phyloP scores from a whole-genome alignment of 1,140 invertebrate species.

The Calephelis virginiensis region DNA sequence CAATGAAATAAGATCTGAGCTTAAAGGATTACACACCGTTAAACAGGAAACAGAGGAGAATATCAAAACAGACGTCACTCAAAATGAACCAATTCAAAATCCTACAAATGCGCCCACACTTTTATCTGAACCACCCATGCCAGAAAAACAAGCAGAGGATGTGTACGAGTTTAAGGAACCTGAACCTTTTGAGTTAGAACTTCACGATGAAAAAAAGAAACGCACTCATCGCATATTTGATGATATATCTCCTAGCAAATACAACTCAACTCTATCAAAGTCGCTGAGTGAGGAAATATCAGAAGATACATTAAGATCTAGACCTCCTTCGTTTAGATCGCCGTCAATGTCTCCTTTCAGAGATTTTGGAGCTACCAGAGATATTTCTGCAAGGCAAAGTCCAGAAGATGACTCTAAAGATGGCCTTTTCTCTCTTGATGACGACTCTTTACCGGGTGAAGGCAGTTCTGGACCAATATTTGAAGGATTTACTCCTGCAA shows the following conservation, averaged over 20 bases:
- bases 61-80: constrained; percentile 65
- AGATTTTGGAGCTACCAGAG: constrained; percentile 58
- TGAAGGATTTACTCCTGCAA: constrained; percentile 76
- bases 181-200: constrained; percentile 90
- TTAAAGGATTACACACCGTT: constrained; percentile 85
- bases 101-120: constrained; percentile 31
- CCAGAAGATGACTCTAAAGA: constrained; percentile 80
- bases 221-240: constrained; percentile 79
- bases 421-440: constrained; percentile 79
- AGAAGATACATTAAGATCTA: constrained; percentile 52
- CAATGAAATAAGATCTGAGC: constrained; percentile 89
- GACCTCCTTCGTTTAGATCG: constrained; percentile 59
- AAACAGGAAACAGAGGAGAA: constrained; percentile 68
- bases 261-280: constrained; percentile 65
- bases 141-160: constrained; percentile 81
- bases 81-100: constrained; percentile 48
- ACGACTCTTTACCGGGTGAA: constrained; percentile 78
- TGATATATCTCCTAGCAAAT: constrained; percentile 75
- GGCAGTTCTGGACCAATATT: constrained; percentile 72
- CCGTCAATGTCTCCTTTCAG: constrained; percentile 70
- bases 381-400: constrained; percentile 45
- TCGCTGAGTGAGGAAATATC: constrained; percentile 71
- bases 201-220: constrained; percentile 82
- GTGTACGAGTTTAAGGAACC: constrained; percentile 94
- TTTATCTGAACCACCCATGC: constrained; percentile 49